Evolutionary conservation across 1,140 invertebrate genomes (phyloP).

Genomic region (Conus betulinus): DNA sequence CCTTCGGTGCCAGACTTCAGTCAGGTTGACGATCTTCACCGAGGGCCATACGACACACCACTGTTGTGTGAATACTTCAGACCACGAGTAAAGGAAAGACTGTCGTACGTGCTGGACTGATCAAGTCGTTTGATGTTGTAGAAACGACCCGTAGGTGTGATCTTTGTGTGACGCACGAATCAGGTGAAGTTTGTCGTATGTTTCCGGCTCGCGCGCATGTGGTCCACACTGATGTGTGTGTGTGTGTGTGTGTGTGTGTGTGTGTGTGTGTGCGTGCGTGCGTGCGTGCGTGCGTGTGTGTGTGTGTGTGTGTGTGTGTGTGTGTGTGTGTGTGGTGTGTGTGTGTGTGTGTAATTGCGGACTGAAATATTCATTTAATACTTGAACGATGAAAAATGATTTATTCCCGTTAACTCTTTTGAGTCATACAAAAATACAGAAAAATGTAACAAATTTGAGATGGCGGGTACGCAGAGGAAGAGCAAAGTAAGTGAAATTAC

Average conservation of each 20-base stretch:
- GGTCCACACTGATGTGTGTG: background rate
- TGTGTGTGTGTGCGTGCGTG: conserved; percentile 3
- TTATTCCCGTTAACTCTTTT: background rate
- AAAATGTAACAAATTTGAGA: too few species aligned
- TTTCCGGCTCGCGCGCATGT: background rate
- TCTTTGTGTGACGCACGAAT: background rate
- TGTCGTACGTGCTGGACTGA: background rate
- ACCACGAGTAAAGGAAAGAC: background rate
- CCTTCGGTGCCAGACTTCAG: too few species aligned
- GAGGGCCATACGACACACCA: too few species aligned
- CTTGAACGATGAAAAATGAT: background rate
- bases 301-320: background rate
- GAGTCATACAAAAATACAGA: background rate
- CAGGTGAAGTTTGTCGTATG: background rate
- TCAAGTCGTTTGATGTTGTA: background rate
- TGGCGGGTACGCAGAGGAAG: too few species aligned
- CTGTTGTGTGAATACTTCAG: too few species aligned
- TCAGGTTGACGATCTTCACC: too few species aligned
- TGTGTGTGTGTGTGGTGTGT: background rate
- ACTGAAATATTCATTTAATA: background rate
- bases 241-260: background rate
- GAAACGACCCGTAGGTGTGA: background rate
- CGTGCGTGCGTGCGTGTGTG: background rate
- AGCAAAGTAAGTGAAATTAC: too few species aligned
- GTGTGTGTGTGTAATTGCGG: background rate